Evolutionary conservation across 1,140 invertebrate genomes (phyloP).

Genomic region (Potamilus streckersoni): DNA sequence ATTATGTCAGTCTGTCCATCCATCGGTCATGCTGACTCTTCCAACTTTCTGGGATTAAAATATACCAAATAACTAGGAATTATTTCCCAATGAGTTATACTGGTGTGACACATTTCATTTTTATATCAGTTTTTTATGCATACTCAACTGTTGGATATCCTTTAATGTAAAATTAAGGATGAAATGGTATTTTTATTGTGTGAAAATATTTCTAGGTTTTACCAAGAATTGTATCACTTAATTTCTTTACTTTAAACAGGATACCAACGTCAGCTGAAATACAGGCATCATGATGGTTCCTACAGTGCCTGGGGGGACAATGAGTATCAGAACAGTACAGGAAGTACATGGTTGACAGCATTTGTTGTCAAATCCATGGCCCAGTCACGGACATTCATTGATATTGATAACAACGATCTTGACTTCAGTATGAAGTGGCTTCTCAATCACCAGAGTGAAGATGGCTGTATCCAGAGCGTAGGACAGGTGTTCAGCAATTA

Average conservation of each 20-base stretch:
- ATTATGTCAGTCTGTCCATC: no score
- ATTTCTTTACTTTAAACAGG: constrained; percentile 68
- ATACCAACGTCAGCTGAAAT: constrained; percentile 86
- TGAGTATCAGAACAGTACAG: constrained; percentile 78
- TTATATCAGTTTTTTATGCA: no score
- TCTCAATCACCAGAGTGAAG: constrained; percentile 77
- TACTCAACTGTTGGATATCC: no score
- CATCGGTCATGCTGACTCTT: no score
- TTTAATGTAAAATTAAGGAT: no score
- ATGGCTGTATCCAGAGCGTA: constrained; percentile 83
- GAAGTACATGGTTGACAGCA: constrained; percentile 96
- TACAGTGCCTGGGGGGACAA: constrained; percentile 91
- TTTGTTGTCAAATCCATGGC: constrained; percentile 90
- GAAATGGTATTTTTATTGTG: no score
- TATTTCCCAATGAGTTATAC: no score
- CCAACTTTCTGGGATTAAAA: no score
- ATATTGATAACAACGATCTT: constrained; percentile 80
- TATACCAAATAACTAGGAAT: no score
- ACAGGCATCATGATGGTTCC: constrained; percentile 89
- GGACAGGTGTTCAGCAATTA: constrained; percentile 60
- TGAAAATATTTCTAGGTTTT: no score
- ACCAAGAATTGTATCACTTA: no score
- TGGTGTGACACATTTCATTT: no score
- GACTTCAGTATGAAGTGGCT: constrained; percentile 84
- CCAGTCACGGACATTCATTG: constrained; percentile 85